Evolutionary conservation across 1,140 invertebrate species (phyloP).

Genomic region (Protaetia brevitarsis): DNA sequence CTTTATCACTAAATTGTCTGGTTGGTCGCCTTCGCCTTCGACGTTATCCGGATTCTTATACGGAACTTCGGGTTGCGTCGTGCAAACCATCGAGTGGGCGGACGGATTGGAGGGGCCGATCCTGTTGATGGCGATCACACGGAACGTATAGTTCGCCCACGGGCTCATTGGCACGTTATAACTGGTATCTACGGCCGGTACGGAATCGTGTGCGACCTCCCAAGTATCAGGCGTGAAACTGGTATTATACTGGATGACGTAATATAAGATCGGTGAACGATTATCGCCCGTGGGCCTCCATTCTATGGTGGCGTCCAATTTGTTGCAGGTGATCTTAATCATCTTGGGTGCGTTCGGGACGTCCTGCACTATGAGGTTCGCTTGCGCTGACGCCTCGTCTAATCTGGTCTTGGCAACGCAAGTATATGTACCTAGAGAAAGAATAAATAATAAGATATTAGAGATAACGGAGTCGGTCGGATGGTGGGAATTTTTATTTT

Average conservation of each 20-base stretch:
- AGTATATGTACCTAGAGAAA: too few species aligned
- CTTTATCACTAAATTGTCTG: constrained; percentile 87
- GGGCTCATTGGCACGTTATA: constrained; percentile 76
- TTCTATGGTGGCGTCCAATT: constrained; percentile 67
- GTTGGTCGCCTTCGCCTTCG: constrained; percentile 80
- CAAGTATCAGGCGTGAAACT: constrained; percentile 91
- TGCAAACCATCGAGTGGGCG: constrained; percentile 74
- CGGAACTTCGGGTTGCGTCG: constrained; percentile 84
- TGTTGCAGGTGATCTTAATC: constrained; percentile 63
- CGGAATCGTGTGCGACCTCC: constrained; percentile 71
- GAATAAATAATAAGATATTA: too few species aligned
- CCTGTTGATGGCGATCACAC: constrained; percentile 90
- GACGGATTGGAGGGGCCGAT: constrained; percentile 89
- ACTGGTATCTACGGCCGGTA: constrained; percentile 76
- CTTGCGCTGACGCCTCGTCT: constrained; percentile 78
- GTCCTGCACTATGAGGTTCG: constrained; percentile 92
- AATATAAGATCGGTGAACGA: constrained; percentile 88
- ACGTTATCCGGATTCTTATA: constrained; percentile 95
- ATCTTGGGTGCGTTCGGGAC: constrained; percentile 86
- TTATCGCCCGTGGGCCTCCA: constrained; percentile 93
- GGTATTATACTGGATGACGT: constrained; percentile 92
- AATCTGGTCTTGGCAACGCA: constrained; percentile 91
- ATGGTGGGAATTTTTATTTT: too few species aligned
- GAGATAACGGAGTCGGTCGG: too few species aligned
- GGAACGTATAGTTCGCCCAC: constrained; percentile 96